Percentiles rank a stretch among this genome's conserved stretches.
Conservation (phyloP, 2,888 invertebrate genomes). For the Trichacis sp. region DNA sequence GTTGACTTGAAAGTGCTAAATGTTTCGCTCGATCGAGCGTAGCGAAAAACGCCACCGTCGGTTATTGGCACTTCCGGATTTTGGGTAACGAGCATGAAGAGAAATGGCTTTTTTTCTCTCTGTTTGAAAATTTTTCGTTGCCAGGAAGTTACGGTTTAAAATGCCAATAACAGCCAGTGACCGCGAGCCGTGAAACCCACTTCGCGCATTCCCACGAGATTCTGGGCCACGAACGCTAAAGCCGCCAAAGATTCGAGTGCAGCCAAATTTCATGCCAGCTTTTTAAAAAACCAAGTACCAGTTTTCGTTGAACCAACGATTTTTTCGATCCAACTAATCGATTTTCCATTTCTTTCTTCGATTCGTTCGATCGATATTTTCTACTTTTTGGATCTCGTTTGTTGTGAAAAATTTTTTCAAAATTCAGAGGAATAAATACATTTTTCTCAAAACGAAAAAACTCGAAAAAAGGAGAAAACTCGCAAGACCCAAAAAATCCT, state of each 20-base stretch:
- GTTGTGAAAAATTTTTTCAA: too few relatives aligned
- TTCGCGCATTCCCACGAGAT: slow-evolving; percentile 37
- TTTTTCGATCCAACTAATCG: not conserved
- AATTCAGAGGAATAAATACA: too few relatives aligned
- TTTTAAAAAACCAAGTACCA: too few relatives aligned
- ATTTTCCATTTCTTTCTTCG: too few relatives aligned
- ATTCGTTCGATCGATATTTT: slow-evolving; percentile 43
- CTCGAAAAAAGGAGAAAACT: slow-evolving; percentile 22
- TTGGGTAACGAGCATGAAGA: slow-evolving; percentile 15
- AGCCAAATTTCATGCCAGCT: slow-evolving; percentile 47
- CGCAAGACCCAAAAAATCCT: slow-evolving; percentile 7
- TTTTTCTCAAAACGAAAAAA: too few relatives aligned
- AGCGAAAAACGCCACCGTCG: not conserved
- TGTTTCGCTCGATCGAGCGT: too few relatives aligned
- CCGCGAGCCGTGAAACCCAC: slow-evolving; percentile 15
- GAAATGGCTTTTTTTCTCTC: too few relatives aligned
- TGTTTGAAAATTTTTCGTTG: not conserved
- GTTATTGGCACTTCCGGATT: slow-evolving; percentile 42
- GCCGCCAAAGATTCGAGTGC: slow-evolving; percentile 48
- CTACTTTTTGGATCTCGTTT: slow-evolving; percentile 26
- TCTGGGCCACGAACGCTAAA: slow-evolving; percentile 40
- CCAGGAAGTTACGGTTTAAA: slow-evolving; percentile 20
- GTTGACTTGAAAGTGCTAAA: too few relatives aligned
- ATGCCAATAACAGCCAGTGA: slow-evolving; percentile 36
- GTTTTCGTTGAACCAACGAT: not conserved